Base-by-base conservation (phyloP, 64 coral and sea anemone genomes). In the Montipora cactus region DNA sequence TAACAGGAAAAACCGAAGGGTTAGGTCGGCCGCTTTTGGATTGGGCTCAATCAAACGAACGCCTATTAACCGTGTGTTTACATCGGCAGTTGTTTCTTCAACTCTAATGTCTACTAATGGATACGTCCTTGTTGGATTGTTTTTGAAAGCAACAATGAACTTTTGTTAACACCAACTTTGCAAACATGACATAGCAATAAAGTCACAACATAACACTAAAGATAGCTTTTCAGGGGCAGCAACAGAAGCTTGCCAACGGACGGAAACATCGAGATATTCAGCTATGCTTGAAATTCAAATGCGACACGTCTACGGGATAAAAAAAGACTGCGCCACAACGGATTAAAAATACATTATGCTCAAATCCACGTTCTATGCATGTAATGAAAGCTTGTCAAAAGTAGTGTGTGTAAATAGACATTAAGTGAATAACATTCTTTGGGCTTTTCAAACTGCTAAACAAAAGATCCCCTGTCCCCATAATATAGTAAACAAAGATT, bases 351-450 rank as follows among this genome's bases (percentile, higher is more conserved):
- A 86, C 82, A 86, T 86, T 86, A 86, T 47, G 45, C 11, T n/a
- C 67, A 86, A 86, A 68, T 86, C 66, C 82, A 71, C 64, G 68
- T 16, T 16, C 82, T 71, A 59, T 86, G 82, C 62, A 71, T 49
- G 64, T 86, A 86, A 72, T 86, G 82, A 86, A 86, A 86, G 82
- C 82, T 86, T 86, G 82, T 86, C 82, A 86, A 86, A 72, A 86
- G 64, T 72, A 86, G 64, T 71, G 49, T 70, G 66, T 71, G 82
- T 86, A 86, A 86, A 86, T 72, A 86, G 68, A 86, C 82, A 86
- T 72, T 86, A 84, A 86, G 82, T 86, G 71, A 86, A 86, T 86
- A 19, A 86, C 82, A 86, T 86, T 86, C 82, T 86, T 86, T 45
- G 13, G 66, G 82, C 82, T 86, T 86, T 86, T 86, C 61, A 86